A percentile compares a stretch with the other conserved stretches of the same genome.
Conservation (phyloP, 2,797 vertebrate genomes). For the Myotis vivesi region DNA sequence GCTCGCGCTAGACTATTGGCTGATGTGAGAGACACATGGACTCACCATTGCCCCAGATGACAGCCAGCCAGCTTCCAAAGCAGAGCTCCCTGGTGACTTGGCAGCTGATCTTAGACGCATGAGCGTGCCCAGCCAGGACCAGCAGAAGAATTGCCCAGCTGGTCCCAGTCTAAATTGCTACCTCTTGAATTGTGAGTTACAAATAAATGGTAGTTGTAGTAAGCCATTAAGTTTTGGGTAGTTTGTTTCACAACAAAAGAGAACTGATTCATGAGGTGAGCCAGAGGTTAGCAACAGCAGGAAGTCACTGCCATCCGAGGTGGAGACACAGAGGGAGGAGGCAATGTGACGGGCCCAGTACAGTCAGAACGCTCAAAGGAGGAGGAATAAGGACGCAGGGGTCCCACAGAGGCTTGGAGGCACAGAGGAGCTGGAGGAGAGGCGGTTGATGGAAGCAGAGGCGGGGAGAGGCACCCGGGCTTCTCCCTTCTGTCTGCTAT, state of each 20-base stretch:
- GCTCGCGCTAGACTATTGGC: not conserved
- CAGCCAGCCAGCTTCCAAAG: not conserved
- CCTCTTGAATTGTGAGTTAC: not conserved
- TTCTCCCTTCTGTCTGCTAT: not conserved
- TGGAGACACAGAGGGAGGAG: not conserved
- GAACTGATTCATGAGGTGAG: not conserved
- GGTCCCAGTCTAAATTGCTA: not conserved
- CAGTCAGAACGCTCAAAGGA: not conserved
- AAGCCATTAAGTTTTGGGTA: not conserved
- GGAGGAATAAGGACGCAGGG: not conserved
- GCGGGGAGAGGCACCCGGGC: not conserved
- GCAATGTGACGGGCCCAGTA: too few species aligned
- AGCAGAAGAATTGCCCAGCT: not conserved
- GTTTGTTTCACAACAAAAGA: conserved; percentile 46
- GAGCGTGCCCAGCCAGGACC: not conserved
- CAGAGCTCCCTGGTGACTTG: not conserved
- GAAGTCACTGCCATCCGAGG: not conserved
- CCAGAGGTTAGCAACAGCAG: not conserved
- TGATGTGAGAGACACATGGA: not conserved
- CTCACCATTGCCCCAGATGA: not conserved
- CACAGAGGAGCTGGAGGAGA: not conserved
- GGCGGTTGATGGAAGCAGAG: not conserved
- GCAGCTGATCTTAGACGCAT: not conserved
- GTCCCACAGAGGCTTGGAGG: not conserved
- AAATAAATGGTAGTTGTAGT: not conserved